These are phyloP conservation scores for Bombyx mandarina DNA, from an alignment of 1,140 invertebrate species.

Conservation along the genomic window DNA sequence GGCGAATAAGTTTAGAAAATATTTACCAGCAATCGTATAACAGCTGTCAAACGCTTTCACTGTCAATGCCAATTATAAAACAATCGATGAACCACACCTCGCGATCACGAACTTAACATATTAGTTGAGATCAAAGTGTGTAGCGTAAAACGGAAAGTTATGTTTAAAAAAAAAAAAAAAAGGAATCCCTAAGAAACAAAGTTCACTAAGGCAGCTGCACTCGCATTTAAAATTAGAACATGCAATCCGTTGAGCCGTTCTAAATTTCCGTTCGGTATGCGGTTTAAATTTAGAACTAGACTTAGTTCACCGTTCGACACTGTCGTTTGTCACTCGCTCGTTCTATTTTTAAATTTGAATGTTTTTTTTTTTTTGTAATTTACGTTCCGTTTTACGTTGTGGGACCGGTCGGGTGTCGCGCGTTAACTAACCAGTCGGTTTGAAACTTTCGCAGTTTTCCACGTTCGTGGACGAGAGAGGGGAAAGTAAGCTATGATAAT, in stretches of 20 bases:
- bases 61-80: conserved; percentile 34
- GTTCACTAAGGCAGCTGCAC: conserved; percentile 55
- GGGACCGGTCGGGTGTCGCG: conserved; percentile 9
- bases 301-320: conserved; percentile 59
- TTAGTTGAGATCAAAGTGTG: not conserved
- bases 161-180: conserved; percentile 20
- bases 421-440: conserved; percentile 16
- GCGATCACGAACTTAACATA: conserved; percentile 13
- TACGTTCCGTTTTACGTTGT: conserved; percentile 6
- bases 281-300: conserved; percentile 54
- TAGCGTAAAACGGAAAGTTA: conserved; percentile 13
- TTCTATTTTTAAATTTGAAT: conserved; percentile 34
- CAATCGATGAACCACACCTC: conserved; percentile 15
- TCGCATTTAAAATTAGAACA: conserved; percentile 39
- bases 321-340: conserved; percentile 50
- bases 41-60: conserved; percentile 27
- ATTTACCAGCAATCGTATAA: conserved; percentile 22
- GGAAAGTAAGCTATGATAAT: conserved; percentile 53
- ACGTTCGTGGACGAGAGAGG: conserved; percentile 19
- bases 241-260: conserved; percentile 54
- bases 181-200: conserved; percentile 41
- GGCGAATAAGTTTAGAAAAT: conserved; percentile 21
- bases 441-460: conserved; percentile 57
- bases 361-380: conserved; percentile 2
- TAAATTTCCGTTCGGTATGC: conserved; percentile 57